Base-by-base conservation (phyloP, 2,888 invertebrate genomes). In the Carcina quercana region DNA sequence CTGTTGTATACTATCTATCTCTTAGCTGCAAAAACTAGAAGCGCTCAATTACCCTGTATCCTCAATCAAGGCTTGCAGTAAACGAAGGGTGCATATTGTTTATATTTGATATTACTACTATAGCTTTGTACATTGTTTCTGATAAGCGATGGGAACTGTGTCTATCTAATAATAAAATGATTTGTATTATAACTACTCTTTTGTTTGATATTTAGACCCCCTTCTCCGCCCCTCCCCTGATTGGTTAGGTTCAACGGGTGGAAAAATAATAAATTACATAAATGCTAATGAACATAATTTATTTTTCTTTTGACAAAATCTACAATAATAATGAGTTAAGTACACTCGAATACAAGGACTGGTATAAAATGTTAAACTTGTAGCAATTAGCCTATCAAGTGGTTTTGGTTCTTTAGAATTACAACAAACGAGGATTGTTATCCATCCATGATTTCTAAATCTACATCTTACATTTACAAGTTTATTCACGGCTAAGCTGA, bases 61-160 rank as follows among this genome's bases (percentile, higher is more conserved):
- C 79, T 78, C 71, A 69, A 65, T 69, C 63, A 78, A 80, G 79
- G 82, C 83, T 83, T 82, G 76, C 82, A 82, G 82, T 78, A 76
- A 82, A 76, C 78, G 79, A 80, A 80, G 82, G 82, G 83, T 82
- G 83, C 83, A 82, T 82, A 82, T 80, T 83, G 82, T 83, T 83
- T 83, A 82, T 83, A 83, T 82, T 82, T 83, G 83, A 84, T 84
- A 85, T 84, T 84, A 82, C 83, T 84, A 83, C 80, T 86, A 86
- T 87, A 87, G 88, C 88, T 88, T 88, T 88, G 87, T 88, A 88
- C 87, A 87, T 87, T 87, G 83, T 86, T 87, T 87, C 86, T 86
- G 86, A 87, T 87, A 87, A 87, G 87, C 88, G 86, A 84, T 86
- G 86, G 87, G 87, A 88, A 87, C 87, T 87, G 87, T 88, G 88